Base-by-base conservation (phyloP, 2,113 vertebrate genomes). In the Colius striatus region DNA sequence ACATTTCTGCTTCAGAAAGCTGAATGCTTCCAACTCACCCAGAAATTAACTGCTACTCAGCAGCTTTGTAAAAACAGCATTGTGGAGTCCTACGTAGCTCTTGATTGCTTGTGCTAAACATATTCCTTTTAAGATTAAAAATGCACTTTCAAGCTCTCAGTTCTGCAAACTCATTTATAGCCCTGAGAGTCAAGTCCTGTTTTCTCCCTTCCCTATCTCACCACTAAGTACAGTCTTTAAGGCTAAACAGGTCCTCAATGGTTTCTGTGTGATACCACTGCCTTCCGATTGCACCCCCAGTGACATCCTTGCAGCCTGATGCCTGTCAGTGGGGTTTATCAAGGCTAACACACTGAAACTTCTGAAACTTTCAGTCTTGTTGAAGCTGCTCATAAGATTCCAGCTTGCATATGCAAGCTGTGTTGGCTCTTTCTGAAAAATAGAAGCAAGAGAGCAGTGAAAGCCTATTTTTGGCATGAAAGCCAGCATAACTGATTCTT, bases 121-220 rank as follows among this genome's bases (percentile, higher is more conserved):
- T 29, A 90, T 4, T 77, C 55, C 48, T 92, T 80, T 84, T 34
- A 62, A 67, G 72, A 88, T 74, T 70, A 86, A 93, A 96, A 90
- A 77, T 48, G 68, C 65, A 63, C 87, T 94, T 93, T 77, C 68
- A 86, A 71, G 73, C 57, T 84, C 48, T 85, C 43, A 38, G 61
- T 66, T 90, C 79, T 93, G 85, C 85, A 67, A 50, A 32, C 27
- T 66, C 30, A 21, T 55, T 12, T 47, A 45, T 12, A 54, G 23
- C 50, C 48, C 81, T 53, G 43, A 67, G 43, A 71, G 16, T 71
- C 43, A 43, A 71, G 29, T 68, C n/a, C 29, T 80, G 29, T n/a
- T 67, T 45, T 68, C 16, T 89, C 18, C 53, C 11, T 76, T 60
- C 55, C 48, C 58, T 26, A 10, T 89, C 70, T 82, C 57, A 65